Conservation (phyloP, 2,888 invertebrate species). For the Philereme vetulata region DNA sequence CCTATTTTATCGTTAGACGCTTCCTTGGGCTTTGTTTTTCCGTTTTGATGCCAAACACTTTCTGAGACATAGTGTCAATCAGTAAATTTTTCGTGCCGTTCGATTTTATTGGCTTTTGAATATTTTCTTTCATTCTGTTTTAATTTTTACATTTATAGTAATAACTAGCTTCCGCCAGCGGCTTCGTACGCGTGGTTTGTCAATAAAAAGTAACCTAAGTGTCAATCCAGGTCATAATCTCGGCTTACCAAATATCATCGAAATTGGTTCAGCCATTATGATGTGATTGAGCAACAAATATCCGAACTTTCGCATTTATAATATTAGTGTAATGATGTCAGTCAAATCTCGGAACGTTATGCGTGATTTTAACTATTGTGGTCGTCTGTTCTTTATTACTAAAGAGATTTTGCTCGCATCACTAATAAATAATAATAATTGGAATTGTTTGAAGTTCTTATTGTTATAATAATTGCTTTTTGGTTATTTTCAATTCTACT, state of each 20-base stretch:
- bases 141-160: neutral
- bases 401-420: slow-evolving; percentile 34
- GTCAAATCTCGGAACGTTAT: slow-evolving; percentile 32
- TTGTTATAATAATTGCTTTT: slow-evolving; percentile 3
- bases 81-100: slow-evolving; percentile 60
- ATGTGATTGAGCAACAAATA: too few relatives aligned
- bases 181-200: too few relatives aligned
- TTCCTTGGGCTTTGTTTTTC: slow-evolving; percentile 59
- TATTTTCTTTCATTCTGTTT: slow-evolving; percentile 3
- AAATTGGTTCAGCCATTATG: too few relatives aligned
- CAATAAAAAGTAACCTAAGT: too few relatives aligned
- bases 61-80: slow-evolving; percentile 60
- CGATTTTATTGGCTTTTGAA: slow-evolving; percentile 43
- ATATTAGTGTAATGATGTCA: slow-evolving; percentile 17
- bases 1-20: slow-evolving; percentile 66
- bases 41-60: slow-evolving; percentile 57
- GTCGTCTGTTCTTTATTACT: slow-evolving; percentile 31
- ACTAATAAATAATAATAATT: slow-evolving; percentile 22
- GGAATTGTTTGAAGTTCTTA: too few relatives aligned
- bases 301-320: too few relatives aligned
- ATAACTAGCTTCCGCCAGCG: too few relatives aligned
- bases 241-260: too few relatives aligned
- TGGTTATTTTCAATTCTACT: slow-evolving; percentile 2
- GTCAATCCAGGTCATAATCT: too few relatives aligned
- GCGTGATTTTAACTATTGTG: slow-evolving; percentile 20